These are phyloP conservation scores for Polyommatus iphigenia DNA, from an alignment of 2,888 invertebrate species.

Conservation along the genomic window DNA sequence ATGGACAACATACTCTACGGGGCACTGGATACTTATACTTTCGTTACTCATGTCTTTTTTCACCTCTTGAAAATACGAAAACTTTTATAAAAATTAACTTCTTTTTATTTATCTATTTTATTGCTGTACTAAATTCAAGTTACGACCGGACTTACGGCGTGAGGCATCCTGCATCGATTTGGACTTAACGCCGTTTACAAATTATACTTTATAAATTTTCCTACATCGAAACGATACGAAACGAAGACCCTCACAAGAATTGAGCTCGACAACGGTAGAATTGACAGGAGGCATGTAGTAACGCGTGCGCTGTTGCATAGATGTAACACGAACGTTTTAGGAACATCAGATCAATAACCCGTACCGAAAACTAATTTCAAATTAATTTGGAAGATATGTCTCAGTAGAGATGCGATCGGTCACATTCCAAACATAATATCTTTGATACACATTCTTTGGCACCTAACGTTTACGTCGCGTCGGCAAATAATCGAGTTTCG, in stretches of 20 bases:
- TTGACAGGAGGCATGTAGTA: slow-evolving; percentile 66
- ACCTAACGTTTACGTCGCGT: slow-evolving; percentile 69
- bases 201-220: slow-evolving; percentile 31
- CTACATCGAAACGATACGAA: slow-evolving; percentile 55
- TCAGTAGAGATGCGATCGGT: slow-evolving; percentile 66
- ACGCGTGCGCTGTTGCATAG: slow-evolving; percentile 59
- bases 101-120: slow-evolving; percentile 51
- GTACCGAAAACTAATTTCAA: slow-evolving; percentile 71
- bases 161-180: slow-evolving; percentile 61
- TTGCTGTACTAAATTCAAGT: slow-evolving; percentile 74
- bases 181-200: slow-evolving; percentile 55
- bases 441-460: slow-evolving; percentile 80
- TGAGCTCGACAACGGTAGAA: slow-evolving; percentile 77
- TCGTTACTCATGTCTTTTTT: slow-evolving; percentile 54
- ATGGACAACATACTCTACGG: slow-evolving; percentile 78
- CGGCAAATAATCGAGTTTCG: slow-evolving; percentile 55
- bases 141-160: slow-evolving; percentile 60
- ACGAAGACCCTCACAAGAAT: slow-evolving; percentile 71
- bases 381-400: slow-evolving; percentile 72
- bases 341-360: slow-evolving; percentile 79
- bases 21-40: slow-evolving; percentile 77
- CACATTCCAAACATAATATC: slow-evolving; percentile 66
- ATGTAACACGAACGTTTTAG: slow-evolving; percentile 69
- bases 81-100: slow-evolving; percentile 70
- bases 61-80: slow-evolving; percentile 61